Evolutionary conservation across 2,113 vertebrate genomes (phyloP).

Genomic region (Candoia aspera): DNA sequence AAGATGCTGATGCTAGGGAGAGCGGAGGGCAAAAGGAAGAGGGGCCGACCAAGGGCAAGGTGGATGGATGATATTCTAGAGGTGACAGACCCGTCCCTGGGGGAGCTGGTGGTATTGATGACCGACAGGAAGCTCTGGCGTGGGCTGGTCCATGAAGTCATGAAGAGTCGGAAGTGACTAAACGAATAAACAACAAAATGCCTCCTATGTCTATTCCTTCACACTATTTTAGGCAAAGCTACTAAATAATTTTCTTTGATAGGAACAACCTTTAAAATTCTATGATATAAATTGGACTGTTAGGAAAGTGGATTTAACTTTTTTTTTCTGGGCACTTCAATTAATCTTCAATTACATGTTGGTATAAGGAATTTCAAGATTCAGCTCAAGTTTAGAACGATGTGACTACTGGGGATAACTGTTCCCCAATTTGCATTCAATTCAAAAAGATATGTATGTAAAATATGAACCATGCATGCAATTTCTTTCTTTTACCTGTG

Average conservation of each 20-base stretch:
- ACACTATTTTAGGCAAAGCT: not conserved
- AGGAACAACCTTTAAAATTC: not conserved
- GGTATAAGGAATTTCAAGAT: not conserved
- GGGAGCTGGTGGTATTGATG: no score
- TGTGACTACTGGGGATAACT: not conserved
- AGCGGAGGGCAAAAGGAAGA: no score
- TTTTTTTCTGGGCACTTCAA: not conserved
- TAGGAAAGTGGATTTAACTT: not conserved
- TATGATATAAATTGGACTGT: not conserved
- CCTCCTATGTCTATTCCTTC: not conserved
- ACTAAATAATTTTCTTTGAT: not conserved
- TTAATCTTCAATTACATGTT: not conserved
- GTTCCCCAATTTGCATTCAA: not conserved
- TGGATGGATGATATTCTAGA: no score
- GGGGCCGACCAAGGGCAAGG: no score
- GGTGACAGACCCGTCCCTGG: no score
- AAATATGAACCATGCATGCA: not conserved
- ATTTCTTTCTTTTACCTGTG: not conserved
- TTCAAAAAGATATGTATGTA: not conserved
- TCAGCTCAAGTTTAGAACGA: not conserved
- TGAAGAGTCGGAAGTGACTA: no score
- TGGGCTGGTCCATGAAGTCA: no score
- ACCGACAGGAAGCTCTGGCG: no score
- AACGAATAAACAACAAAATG: no score
- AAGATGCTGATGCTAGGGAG: no score